A percentile compares a stretch with the other conserved stretches of the same genome.
Conservation (phyloP, 2,888 invertebrate genomes). For the Caenorhabditis drosophilae region DNA sequence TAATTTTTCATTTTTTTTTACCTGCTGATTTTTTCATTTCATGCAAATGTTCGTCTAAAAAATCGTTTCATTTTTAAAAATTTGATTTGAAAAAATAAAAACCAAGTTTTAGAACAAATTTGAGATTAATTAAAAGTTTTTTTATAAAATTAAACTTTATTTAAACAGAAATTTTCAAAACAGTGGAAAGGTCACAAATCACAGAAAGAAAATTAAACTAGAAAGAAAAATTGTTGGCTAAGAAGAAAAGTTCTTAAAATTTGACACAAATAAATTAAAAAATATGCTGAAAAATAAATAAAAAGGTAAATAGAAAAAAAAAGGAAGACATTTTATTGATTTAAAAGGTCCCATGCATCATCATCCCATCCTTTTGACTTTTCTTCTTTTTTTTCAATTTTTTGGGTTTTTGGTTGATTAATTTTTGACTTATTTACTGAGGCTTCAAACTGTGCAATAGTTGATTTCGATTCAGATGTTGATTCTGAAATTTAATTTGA, state of each 20-base stretch:
- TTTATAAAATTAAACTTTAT: too few species aligned
- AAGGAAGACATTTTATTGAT: too few species aligned
- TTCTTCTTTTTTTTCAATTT: conserved; percentile 26
- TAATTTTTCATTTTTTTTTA: too few species aligned
- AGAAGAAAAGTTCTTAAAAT: conserved; percentile 14
- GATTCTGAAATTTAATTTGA: neutral
- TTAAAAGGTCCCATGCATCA: conserved; percentile 67
- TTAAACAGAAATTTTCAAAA: too few species aligned
- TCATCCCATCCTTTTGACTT: conserved; percentile 60
- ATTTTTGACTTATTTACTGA: conserved; percentile 36
- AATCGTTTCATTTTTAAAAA: too few species aligned
- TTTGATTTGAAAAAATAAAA: too few species aligned
- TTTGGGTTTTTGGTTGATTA: conserved; percentile 8
- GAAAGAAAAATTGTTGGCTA: conserved; percentile 1
- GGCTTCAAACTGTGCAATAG: conserved; percentile 49
- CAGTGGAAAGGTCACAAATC: too few species aligned
- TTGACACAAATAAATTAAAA: conserved; percentile 10
- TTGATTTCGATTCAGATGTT: conserved; percentile 21
- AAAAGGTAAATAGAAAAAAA: neutral
- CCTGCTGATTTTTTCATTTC: neutral
- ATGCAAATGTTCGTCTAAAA: neutral
- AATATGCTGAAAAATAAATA: conserved; percentile 10
- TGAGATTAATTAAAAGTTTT: too few species aligned
- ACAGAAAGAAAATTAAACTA: conserved; percentile 5
- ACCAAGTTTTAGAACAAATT: too few species aligned